Evolutionary conservation across 2,113 vertebrate species (phyloP).

Genomic region (Myxocyprinus asiaticus): DNA sequence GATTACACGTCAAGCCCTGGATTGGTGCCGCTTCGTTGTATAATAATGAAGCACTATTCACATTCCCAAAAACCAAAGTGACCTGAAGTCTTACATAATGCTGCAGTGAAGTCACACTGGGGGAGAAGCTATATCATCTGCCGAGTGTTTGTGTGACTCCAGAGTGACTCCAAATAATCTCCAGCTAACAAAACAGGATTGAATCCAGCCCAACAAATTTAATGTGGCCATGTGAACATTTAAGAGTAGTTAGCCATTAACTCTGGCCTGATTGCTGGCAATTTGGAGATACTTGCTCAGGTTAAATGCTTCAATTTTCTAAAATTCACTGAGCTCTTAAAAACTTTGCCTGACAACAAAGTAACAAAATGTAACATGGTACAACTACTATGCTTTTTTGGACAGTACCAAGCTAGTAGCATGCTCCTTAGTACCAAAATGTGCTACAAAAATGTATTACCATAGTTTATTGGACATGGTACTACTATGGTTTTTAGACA

Average conservation of each 20-base stretch:
- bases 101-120: constrained; percentile 44
- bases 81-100: constrained; percentile 65
- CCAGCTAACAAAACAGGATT: constrained; percentile 6
- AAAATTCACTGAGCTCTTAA: too few species aligned
- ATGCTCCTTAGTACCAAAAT: too few species aligned
- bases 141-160: not conserved
- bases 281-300: not conserved
- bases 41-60: constrained; percentile 67
- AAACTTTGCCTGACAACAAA: too few species aligned
- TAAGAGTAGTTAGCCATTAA: constrained; percentile 64
- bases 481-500: too few species aligned
- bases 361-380: too few species aligned
- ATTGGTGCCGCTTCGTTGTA: constrained; percentile 62
- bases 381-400: too few species aligned
- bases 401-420: too few species aligned
- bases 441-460: too few species aligned
- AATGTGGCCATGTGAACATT: not conserved
- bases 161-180: constrained; percentile 13
- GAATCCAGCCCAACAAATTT: not conserved
- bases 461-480: too few species aligned
- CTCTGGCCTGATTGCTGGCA: too few species aligned
- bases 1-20: constrained; percentile 67
- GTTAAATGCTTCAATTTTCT: not conserved
- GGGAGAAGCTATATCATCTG: constrained; percentile 27
- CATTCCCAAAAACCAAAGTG: constrained; percentile 57